Evolutionary conservation across 2,888 invertebrate genomes (phyloP).

Genomic region (Caprella mutica): DNA sequence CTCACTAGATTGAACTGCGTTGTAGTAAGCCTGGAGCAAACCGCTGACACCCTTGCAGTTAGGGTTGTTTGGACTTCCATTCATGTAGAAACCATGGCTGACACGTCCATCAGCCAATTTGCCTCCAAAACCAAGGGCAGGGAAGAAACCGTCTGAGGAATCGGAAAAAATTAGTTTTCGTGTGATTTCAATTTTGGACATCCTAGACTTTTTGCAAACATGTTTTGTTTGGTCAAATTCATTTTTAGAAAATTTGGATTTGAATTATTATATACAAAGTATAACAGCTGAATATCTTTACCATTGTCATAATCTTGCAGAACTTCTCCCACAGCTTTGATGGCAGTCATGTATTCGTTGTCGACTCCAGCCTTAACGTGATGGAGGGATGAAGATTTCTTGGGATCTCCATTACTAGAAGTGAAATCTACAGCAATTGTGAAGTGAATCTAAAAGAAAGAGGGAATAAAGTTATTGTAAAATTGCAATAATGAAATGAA

Average conservation of each 20-base stretch:
- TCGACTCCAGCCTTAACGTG: conserved; percentile 38
- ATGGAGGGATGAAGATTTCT: conserved; percentile 41
- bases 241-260: no score
- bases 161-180: no score
- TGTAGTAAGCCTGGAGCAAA: conserved; percentile 44
- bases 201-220: neutral
- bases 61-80: conserved; percentile 42
- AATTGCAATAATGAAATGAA: no score
- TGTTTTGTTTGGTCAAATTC: no score
- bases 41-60: conserved; percentile 42
- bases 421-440: conserved; percentile 41
- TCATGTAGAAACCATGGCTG: conserved; percentile 44
- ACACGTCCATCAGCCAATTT: conserved; percentile 44
- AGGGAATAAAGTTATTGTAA: no score
- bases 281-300: neutral
- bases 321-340: conserved; percentile 42
- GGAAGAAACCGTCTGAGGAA: conserved; percentile 42
- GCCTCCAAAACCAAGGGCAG: conserved; percentile 44
- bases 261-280: neutral
- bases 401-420: conserved; percentile 40
- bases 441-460: conserved; percentile 37
- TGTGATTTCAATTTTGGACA: no score
- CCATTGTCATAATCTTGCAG: conserved; percentile 43
- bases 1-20: conserved; percentile 39
- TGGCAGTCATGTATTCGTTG: conserved; percentile 44